Base-by-base conservation (phyloP, 2,888 invertebrate species). In the Entomobrya proxima region DNA sequence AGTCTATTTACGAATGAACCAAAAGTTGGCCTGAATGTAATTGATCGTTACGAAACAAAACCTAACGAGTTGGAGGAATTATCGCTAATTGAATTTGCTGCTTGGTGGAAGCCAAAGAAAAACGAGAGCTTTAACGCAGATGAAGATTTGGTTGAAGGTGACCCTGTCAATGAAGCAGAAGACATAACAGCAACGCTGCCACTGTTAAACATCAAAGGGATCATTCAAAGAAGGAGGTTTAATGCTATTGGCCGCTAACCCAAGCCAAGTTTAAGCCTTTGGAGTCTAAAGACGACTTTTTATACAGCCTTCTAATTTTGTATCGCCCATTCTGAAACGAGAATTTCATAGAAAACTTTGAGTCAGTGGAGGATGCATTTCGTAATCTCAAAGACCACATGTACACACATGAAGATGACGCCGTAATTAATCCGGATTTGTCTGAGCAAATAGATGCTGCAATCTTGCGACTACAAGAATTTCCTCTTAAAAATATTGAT, bases 81-180 rank as follows among this genome's bases (percentile, higher is more conserved):
- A 6, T 85, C 58, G 27, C 44, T 80, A 5, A 50, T 74, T 11
- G 80, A 79, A 52, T 85, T 85, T 64, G 80, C 80, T 6, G 72
- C 80, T 5, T 55, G 55, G 21, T 21, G 55, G 55, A 21, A 55
- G 24, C 11, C 55, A 5, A 13, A n/a, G 15, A 47, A 47, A 47
- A 47, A 47, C n/a, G n/a, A n/a, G n/a, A n/a, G n/a, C n/a, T n/a
- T n/a, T n/a, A n/a, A n/a, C n/a, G n/a, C n/a, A n/a, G n/a, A n/a
- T n/a, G n/a, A n/a, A n/a, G n/a, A n/a, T n/a, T n/a, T n/a, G n/a
- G n/a, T n/a, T n/a, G n/a, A n/a, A n/a, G n/a, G n/a, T n/a, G n/a
- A n/a, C n/a, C n/a, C n/a, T n/a, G 44, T 40, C 15, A 15, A 40
- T 11, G 44, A 40, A 15, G 15, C 44, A 40, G 44, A 40, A 40